Evolutionary conservation across 2,113 vertebrate species (phyloP), one percentile per base, ranked within the genome.

Genomic region (Pavo muticus): DNA sequence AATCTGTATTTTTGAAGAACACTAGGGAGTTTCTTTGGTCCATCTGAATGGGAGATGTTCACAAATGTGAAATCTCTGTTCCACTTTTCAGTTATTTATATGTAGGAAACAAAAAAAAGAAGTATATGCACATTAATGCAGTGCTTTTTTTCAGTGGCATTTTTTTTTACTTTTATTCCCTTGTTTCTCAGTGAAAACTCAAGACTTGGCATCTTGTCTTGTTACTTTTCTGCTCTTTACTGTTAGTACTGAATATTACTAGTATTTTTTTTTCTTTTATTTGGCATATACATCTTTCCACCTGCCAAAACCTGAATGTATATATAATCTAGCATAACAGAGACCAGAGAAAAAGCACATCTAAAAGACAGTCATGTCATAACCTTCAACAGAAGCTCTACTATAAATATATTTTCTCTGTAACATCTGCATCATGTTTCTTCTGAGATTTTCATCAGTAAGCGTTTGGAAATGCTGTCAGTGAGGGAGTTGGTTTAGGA

Each of bases 111-210:
- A 60, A 12, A 70, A 70, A 76, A 27, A 39, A 83, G 17, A 48
- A 64, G 2, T 1, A 3, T 19, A 8, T 69, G 57, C 19, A 47
- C 4, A 52, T 6, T 19, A 78, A 44, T 0, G 0, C 1, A 12
- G 21, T 48, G 21, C 9, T 74, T 84, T 89, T 30, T 24, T 77
- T 64, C 45, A 23, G 24, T 32, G 32, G 4, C 6, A 37, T 45
- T 64, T 88, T 74, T 27, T 50, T 50, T 23, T 50, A 13, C 1
- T 39, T 80, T 80, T 56, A 12, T 73, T 11, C 11, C 5, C 5
- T 52, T 81, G 3, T 5, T 77, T 74, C 5, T 73, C 30, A 18
- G 8, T 42, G 27, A 87, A 69, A 84, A 35, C 5, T 68, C 37
- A 75, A 65, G 52, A 32, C 29, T 60, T 84, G 48, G 23, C 18